Conservation (phyloP, 2,797 vertebrate species). For the Scomberomorus guttatus region DNA sequence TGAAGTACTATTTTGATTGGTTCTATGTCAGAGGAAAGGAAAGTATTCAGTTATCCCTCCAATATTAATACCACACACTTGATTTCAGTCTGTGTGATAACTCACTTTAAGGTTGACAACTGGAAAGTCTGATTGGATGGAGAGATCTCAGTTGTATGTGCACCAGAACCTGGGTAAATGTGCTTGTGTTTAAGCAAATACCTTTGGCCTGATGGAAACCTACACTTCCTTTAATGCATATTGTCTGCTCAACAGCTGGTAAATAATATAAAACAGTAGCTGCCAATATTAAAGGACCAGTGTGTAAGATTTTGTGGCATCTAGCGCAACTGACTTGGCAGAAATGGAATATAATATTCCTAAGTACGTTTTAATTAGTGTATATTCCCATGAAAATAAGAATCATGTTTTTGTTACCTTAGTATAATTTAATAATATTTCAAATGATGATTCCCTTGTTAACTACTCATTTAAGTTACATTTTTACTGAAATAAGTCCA, state of each 20-base stretch:
- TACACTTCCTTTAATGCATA: background rate
- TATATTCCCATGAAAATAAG: too few relatives aligned
- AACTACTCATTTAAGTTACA: too few relatives aligned
- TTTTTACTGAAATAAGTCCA: too few relatives aligned
- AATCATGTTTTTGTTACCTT: too few relatives aligned
- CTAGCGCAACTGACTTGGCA: too few relatives aligned
- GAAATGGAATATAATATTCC: too few relatives aligned
- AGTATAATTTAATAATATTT: too few relatives aligned
- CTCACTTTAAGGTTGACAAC: background rate
- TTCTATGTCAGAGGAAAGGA: constrained; percentile 22
- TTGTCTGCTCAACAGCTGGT: background rate
- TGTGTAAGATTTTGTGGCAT: too few relatives aligned
- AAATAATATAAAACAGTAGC: background rate
- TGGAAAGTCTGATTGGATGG: background rate
- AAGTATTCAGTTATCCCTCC: constrained; percentile 23
- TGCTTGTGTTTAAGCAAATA: background rate
- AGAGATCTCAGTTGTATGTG: background rate
- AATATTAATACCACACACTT: constrained; percentile 22
- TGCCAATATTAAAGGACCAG: background rate
- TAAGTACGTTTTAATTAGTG: too few relatives aligned
- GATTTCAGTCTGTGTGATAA: constrained; percentile 26
- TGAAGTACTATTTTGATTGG: constrained; percentile 53
- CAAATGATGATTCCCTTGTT: too few relatives aligned
- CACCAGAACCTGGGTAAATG: background rate
- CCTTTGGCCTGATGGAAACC: background rate